Conservation (phyloP, 2,113 vertebrate genomes). For the Chloropsis cyanopogon region DNA sequence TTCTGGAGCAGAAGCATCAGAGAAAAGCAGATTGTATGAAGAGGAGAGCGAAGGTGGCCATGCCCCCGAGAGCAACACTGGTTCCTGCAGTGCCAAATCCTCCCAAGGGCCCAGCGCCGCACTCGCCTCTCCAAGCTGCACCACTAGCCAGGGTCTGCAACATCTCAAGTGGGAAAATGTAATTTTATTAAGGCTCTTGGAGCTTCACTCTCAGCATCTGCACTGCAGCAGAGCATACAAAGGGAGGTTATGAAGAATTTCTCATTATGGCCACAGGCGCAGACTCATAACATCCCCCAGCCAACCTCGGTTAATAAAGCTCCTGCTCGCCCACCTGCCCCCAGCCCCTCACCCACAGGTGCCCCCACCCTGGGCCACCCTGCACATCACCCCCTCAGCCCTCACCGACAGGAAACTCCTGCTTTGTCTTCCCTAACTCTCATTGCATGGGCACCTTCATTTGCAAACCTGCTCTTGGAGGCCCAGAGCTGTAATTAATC, state of each 20-base stretch:
- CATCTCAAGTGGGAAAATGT: slow-evolving; percentile 18
- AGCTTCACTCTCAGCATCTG: slow-evolving; percentile 18
- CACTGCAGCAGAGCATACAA: slow-evolving; percentile 33
- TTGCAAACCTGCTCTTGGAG: slow-evolving; percentile 40
- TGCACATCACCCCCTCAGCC: not conserved
- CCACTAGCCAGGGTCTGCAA: not conserved
- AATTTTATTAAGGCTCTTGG: slow-evolving; percentile 11
- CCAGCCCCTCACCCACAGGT: not conserved
- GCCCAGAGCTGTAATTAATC: slow-evolving; percentile 69
- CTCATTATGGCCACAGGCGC: not conserved
- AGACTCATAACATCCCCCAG: not conserved
- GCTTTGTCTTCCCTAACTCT: slow-evolving; percentile 21
- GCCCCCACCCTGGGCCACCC: not conserved
- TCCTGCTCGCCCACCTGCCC: not conserved
- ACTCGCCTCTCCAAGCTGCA: not conserved
- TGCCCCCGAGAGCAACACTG: not conserved
- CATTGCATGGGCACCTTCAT: slow-evolving; percentile 3
- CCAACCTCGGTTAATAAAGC: not conserved
- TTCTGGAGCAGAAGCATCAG: not conserved
- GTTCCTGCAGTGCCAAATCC: fast-evolving
- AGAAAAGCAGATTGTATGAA: fast-evolving
- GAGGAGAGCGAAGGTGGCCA: not conserved
- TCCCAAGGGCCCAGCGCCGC: fast-evolving
- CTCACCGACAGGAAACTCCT: not conserved
- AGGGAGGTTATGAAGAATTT: slow-evolving; percentile 23